phyloP scores from a whole-genome alignment of 1,140 invertebrate species.

The Ceratosolen fusciceps region DNA sequence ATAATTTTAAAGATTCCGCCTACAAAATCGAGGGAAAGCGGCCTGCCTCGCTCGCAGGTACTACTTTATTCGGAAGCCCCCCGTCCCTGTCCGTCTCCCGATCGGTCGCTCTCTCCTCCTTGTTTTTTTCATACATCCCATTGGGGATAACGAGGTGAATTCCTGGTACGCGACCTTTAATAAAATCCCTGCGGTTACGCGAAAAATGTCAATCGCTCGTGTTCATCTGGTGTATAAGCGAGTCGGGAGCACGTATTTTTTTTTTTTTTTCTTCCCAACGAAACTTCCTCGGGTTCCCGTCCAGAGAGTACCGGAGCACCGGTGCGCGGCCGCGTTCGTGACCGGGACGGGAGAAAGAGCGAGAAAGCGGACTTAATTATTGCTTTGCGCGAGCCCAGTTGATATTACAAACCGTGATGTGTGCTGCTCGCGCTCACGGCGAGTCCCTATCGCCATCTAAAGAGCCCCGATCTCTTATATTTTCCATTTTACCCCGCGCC shows the following conservation, averaged over 20 bases:
- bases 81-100: background rate
- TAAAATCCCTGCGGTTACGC: slow-evolving; percentile 30
- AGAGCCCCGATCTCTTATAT: slow-evolving; percentile 38
- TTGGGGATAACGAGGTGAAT: slow-evolving; percentile 42
- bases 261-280: background rate
- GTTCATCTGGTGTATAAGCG: slow-evolving; percentile 26
- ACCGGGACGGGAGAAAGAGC: slow-evolving; percentile 6
- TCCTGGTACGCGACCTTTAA: slow-evolving; percentile 44
- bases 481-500: background rate
- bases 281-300: slow-evolving; percentile 12
- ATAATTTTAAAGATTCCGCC: background rate
- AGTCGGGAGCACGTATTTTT: no score
- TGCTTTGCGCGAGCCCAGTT: slow-evolving; percentile 50
- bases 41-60: no score
- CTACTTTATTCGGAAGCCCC: no score
- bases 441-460: slow-evolving; percentile 51
- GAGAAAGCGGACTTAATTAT: slow-evolving; percentile 49
- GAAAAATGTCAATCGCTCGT: slow-evolving; percentile 46
- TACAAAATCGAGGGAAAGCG: slow-evolving; percentile 3
- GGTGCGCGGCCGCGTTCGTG: background rate
- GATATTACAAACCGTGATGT: slow-evolving; percentile 56
- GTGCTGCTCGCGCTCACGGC: slow-evolving; percentile 46
- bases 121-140: slow-evolving; percentile 3
- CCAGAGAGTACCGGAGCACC: slow-evolving; percentile 21
- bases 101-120: background rate